Percentiles rank a stretch among this genome's conserved stretches.
These are phyloP conservation scores for Empidonax traillii DNA, from an alignment of 2,113 vertebrate species.

Conservation along the genomic window DNA sequence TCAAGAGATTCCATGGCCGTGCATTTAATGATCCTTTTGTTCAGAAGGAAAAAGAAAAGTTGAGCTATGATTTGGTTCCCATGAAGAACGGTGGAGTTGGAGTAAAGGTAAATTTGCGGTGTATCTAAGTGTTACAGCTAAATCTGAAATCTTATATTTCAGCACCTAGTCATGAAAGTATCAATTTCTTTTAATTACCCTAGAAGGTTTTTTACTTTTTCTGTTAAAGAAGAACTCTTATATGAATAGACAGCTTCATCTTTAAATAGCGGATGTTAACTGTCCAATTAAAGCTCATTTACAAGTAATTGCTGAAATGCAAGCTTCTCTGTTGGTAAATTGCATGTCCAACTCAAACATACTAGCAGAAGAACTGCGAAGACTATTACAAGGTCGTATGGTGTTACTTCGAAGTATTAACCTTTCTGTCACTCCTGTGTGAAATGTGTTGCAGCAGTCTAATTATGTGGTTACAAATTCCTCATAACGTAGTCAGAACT, in stretches of 20 bases:
- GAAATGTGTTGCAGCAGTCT: not conserved
- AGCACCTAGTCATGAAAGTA: not conserved
- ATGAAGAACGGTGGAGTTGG: constrained; percentile 81
- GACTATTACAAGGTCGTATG: not conserved
- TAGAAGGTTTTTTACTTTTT: not conserved
- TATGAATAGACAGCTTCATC: not conserved
- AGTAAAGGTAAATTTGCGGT: constrained; percentile 74
- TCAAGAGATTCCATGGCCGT: constrained; percentile 81
- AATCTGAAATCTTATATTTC: not conserved
- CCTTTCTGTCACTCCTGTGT: not conserved
- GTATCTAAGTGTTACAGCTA: not conserved
- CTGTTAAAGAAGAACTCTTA: not conserved
- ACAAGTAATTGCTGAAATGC: not conserved
- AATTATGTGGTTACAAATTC: not conserved
- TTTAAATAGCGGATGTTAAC: not conserved
- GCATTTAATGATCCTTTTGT: constrained; percentile 77
- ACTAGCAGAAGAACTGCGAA: not conserved
- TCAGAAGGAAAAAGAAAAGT: constrained; percentile 76
- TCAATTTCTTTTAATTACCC: not conserved
- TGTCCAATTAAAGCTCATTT: not conserved
- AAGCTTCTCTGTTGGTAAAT: not conserved
- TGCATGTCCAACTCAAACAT: not conserved
- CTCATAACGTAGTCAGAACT: not conserved
- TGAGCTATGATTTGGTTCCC: constrained; percentile 79
- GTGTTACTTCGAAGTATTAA: not conserved